These are phyloP conservation scores for Rotaria magnacalcarata DNA, from an alignment of 2,888 invertebrate genomes.

Conservation along the genomic window DNA sequence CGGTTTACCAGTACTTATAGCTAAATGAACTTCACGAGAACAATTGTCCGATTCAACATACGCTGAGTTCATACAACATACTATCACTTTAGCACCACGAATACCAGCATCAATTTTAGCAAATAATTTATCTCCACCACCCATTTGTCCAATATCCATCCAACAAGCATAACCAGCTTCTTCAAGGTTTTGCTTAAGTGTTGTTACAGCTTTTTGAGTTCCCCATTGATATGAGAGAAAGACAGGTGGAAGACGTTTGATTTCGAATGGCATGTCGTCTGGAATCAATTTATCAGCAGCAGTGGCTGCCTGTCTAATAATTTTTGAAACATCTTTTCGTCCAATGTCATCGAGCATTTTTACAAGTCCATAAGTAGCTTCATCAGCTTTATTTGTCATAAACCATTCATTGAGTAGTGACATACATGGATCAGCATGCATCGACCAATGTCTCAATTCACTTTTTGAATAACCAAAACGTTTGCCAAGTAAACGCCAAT, in stretches of 20 bases:
- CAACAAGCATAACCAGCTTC: conserved; percentile 53
- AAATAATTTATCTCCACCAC: conserved; percentile 57
- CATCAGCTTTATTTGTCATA: too few species aligned
- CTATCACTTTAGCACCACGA: conserved; percentile 52
- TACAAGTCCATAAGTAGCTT: too few species aligned
- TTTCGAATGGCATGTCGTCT: background rate
- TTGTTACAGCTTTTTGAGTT: conserved; percentile 53
- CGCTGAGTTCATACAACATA: conserved; percentile 53
- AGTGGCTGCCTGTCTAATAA: conserved; percentile 50
- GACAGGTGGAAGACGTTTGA: conserved; percentile 48
- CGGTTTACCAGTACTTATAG: conserved; percentile 53
- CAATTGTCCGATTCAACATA: conserved; percentile 50
- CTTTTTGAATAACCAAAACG: too few species aligned
- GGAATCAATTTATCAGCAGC: conserved; percentile 47
- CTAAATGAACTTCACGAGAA: conserved; percentile 52
- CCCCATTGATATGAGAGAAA: conserved; percentile 55
- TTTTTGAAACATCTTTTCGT: too few species aligned
- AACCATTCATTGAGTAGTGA: too few species aligned
- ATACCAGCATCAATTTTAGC: conserved; percentile 56
- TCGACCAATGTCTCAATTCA: too few species aligned
- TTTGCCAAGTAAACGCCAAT: too few species aligned
- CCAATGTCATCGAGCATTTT: too few species aligned
- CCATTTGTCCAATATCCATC: conserved; percentile 59
- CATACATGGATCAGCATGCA: too few species aligned
- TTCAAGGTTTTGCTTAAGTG: conserved; percentile 51